A percentile compares a stretch with the other conserved stretches of the same genome.
phyloP scores from a whole-genome alignment of 23 tunicate genomes.

The Phallusia fumigata region DNA sequence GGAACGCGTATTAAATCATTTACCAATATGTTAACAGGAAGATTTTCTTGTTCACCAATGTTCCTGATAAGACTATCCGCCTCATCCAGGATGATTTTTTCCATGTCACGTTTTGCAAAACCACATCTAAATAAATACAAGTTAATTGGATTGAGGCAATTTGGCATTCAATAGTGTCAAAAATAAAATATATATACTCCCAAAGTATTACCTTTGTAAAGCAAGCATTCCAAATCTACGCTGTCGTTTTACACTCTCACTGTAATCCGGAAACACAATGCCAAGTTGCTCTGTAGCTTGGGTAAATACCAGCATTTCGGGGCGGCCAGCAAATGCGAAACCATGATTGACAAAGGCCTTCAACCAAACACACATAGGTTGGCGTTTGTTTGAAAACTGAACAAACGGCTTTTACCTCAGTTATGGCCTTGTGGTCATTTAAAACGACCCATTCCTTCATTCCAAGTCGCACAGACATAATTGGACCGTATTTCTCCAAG shows the following conservation, averaged over 20 bases:
- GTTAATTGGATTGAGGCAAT: too few relatives aligned
- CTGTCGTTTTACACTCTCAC: not conserved
- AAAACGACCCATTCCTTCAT: not conserved
- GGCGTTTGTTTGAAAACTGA: too few relatives aligned
- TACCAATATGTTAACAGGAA: not conserved
- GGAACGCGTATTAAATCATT: not conserved
- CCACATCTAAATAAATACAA: not conserved
- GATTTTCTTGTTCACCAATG: not conserved
- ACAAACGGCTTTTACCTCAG: not conserved
- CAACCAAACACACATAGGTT: too few relatives aligned
- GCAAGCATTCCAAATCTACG: conserved; percentile 2
- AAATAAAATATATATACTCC: too few relatives aligned
- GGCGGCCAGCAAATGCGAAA: not conserved
- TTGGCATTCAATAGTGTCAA: too few relatives aligned
- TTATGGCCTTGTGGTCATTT: not conserved
- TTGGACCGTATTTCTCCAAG: not conserved
- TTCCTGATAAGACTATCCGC: not conserved
- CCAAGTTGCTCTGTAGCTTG: not conserved
- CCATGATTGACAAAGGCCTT: not conserved
- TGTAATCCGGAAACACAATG: not conserved
- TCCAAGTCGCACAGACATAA: not conserved
- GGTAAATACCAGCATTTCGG: not conserved
- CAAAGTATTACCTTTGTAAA: not conserved
- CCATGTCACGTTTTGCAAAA: not conserved
- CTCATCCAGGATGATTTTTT: not conserved